Conservation (phyloP, 2,113 vertebrate genomes). For the Beaufortia kweichowensis region DNA sequence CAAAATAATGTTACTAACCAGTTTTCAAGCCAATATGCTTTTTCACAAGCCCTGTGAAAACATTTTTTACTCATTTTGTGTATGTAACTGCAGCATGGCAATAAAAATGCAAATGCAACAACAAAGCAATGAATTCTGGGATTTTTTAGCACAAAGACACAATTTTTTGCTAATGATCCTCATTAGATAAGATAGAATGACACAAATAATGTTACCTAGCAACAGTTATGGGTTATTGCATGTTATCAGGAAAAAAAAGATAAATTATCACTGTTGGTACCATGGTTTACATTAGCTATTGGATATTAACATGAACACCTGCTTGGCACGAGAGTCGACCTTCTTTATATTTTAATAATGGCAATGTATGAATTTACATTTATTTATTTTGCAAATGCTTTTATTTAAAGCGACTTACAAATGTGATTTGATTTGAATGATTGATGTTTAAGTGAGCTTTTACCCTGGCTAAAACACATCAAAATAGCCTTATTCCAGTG, state of each 20-base stretch:
- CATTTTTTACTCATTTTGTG: constrained; percentile 39
- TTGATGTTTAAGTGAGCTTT: no score
- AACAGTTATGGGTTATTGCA: neutral
- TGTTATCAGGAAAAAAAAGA: neutral
- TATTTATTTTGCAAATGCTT: neutral
- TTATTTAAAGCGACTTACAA: no score
- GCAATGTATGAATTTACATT: no score
- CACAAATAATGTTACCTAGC: neutral
- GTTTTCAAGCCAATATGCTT: constrained; percentile 20
- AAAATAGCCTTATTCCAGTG: no score
- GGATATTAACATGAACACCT: neutral
- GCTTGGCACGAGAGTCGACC: neutral
- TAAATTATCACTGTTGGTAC: neutral
- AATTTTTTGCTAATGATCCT: neutral
- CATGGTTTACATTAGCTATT: neutral
- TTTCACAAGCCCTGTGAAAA: neutral
- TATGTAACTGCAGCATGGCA: constrained; percentile 37
- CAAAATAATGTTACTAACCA: constrained; percentile 24
- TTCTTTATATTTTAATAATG: neutral
- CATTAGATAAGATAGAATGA: neutral
- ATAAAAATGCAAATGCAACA: constrained; percentile 34
- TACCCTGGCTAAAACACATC: no score
- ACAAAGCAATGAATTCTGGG: neutral
- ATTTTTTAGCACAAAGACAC: neutral
- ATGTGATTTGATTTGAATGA: neutral